Percentiles rank a stretch among this genome's conserved stretches.
phyloP scores from a whole-genome alignment of 2,797 vertebrate species.

The Hydrocynus forskahlii region DNA sequence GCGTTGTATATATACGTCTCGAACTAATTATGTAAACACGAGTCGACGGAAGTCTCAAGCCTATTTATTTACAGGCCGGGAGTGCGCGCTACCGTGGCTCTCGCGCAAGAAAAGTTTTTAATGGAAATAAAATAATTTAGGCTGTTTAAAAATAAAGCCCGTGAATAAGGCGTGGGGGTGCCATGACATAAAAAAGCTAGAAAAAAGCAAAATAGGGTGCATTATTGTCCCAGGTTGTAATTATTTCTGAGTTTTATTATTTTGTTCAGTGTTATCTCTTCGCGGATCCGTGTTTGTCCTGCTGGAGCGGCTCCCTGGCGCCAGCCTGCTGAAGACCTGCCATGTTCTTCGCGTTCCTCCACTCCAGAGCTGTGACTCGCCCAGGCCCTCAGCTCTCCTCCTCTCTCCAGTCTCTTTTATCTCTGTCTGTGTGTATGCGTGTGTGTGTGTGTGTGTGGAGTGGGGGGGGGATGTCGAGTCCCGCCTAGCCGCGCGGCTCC shows the following conservation, averaged over 20 bases:
- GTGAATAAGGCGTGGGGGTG: neutral
- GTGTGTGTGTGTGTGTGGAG: too few species aligned
- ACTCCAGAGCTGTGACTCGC: slow-evolving; percentile 63
- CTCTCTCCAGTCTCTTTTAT: slow-evolving; percentile 8
- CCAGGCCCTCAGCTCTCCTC: slow-evolving; percentile 47
- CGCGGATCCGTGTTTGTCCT: slow-evolving; percentile 71
- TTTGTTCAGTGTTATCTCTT: slow-evolving; percentile 15
- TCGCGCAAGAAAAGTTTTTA: neutral
- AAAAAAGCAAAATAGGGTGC: neutral
- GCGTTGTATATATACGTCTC: slow-evolving; percentile 50
- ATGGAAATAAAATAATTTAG: neutral
- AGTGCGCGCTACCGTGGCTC: slow-evolving; percentile 24
- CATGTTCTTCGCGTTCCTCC: slow-evolving; percentile 78
- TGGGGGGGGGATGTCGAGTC: neutral
- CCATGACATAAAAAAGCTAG: neutral
- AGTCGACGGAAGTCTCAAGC: slow-evolving; percentile 42
- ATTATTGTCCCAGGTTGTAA: neutral
- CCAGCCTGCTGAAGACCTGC: slow-evolving; percentile 81
- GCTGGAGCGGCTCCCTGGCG: slow-evolving; percentile 78
- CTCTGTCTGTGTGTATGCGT: neutral
- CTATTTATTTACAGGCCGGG: slow-evolving; percentile 56
- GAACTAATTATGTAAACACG: slow-evolving; percentile 62
- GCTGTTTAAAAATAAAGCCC: neutral
- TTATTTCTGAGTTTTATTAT: neutral
- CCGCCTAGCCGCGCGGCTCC: neutral